phyloP scores from a whole-genome alignment of 2,888 invertebrate genomes.

The Lobophora halterata region DNA sequence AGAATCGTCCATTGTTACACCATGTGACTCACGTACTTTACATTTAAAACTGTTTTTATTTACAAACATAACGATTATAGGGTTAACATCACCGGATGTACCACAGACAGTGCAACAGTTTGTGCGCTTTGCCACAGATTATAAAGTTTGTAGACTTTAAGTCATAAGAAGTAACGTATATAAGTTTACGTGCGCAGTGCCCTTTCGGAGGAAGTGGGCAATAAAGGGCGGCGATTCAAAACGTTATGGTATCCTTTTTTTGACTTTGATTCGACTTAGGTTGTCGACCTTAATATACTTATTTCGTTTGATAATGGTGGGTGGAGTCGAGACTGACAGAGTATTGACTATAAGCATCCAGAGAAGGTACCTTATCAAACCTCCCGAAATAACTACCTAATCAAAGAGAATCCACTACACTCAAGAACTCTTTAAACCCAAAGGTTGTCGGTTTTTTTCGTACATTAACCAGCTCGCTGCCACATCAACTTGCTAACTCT shows the following conservation, averaged over 20 bases:
- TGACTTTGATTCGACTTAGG: background rate
- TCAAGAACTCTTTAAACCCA: too few species aligned
- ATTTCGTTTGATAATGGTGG: background rate
- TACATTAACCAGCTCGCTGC: too few species aligned
- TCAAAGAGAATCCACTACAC: too few species aligned
- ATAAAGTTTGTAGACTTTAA: constrained; percentile 10
- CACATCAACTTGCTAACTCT: too few species aligned
- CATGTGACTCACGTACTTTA: constrained; percentile 58
- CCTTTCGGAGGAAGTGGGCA: constrained; percentile 15
- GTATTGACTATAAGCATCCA: too few species aligned
- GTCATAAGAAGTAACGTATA: too few species aligned
- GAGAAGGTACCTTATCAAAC: too few species aligned
- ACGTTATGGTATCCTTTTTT: background rate
- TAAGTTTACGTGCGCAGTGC: too few species aligned
- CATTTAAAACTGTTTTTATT: constrained; percentile 66
- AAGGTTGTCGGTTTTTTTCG: too few species aligned
- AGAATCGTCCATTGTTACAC: constrained; percentile 14
- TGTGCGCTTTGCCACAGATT: constrained; percentile 7
- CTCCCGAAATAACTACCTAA: too few species aligned
- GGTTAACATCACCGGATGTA: constrained; percentile 67
- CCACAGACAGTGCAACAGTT: constrained; percentile 23
- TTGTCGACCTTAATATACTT: background rate
- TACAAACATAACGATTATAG: constrained; percentile 66
- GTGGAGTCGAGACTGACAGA: background rate
- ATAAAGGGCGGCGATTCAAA: constrained; percentile 5